These are phyloP conservation scores for Hippocampus guttulatus DNA, from an alignment of 2,113 vertebrate genomes.

Conservation along the genomic window DNA sequence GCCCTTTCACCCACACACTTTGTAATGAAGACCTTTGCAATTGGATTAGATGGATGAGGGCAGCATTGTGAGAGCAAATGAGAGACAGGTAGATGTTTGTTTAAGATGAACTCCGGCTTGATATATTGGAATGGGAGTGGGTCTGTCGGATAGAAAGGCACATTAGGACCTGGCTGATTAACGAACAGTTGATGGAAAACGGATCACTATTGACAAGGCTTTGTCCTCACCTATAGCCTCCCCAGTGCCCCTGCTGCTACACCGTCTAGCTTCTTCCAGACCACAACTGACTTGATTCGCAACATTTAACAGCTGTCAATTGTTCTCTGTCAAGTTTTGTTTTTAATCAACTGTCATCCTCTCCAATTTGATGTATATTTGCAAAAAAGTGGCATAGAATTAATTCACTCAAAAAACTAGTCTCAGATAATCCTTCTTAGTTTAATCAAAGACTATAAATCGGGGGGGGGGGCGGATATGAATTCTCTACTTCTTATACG, in stretches of 20 bases:
- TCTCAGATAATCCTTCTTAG: too few relatives aligned
- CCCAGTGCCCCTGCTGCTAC: constrained; percentile 55
- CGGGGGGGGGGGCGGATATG: too few relatives aligned
- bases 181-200: constrained; percentile 73
- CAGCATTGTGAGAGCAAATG: constrained; percentile 43
- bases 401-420: not conserved
- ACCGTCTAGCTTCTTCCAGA: constrained; percentile 53
- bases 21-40: constrained; percentile 73
- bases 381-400: not conserved
- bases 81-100: constrained; percentile 69
- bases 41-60: constrained; percentile 68
- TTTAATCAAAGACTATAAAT: too few relatives aligned
- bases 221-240: constrained; percentile 60
- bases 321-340: not conserved
- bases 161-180: constrained; percentile 72
- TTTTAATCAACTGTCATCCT: not conserved
- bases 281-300: constrained; percentile 36
- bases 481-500: too few relatives aligned
- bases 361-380: not conserved
- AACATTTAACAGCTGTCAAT: not conserved
- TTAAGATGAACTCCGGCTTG: constrained; percentile 53
- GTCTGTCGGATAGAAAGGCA: constrained; percentile 49
- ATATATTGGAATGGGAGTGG: constrained; percentile 66
- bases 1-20: constrained; percentile 55
- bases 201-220: constrained; percentile 69